phyloP scores from a whole-genome alignment of 2,797 vertebrate species.

The Pseudochirops corinnae region DNA sequence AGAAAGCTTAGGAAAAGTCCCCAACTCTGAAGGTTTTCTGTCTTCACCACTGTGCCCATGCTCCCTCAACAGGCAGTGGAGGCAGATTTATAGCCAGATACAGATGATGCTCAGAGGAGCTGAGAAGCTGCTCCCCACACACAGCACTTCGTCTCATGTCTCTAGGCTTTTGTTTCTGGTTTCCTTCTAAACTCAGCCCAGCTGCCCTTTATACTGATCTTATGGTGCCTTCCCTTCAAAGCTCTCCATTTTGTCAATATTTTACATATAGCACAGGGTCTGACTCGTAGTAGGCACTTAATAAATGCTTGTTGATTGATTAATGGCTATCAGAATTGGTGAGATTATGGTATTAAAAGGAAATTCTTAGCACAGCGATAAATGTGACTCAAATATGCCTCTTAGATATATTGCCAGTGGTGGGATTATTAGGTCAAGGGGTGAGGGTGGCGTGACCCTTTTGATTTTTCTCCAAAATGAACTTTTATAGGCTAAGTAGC shows the following conservation, averaged over 20 bases:
- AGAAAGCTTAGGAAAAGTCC: no score
- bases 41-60: no score
- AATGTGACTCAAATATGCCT: not conserved
- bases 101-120: no score
- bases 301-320: not conserved
- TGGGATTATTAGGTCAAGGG: not conserved
- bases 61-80: no score
- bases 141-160: no score
- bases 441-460: not conserved
- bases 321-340: not conserved
- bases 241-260: not conserved
- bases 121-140: no score
- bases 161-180: not conserved
- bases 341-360: not conserved
- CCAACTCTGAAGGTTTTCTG: no score
- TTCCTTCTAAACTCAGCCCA: not conserved
- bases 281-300: not conserved
- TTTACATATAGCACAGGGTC: not conserved
- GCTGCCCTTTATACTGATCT: not conserved
- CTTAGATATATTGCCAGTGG: not conserved
- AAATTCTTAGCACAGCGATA: not conserved
- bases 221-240: not conserved
- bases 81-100: no score
- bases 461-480: not conserved
- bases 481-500: not conserved